Base-by-base conservation (phyloP, 2,113 vertebrate genomes). In the Rissa tridactyla region DNA sequence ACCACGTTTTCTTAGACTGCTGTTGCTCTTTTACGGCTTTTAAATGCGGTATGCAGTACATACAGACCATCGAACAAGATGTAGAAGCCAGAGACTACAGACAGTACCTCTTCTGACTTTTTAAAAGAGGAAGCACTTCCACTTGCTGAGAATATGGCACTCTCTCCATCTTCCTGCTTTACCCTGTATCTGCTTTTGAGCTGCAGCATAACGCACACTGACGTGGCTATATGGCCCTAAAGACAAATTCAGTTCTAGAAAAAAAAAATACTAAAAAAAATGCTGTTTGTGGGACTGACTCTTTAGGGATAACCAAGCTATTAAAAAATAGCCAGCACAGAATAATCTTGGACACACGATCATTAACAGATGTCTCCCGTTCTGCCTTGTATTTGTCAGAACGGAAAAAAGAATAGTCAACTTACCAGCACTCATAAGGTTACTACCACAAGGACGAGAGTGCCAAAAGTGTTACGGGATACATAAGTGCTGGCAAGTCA, bases 111-210 rank as follows among this genome's bases (percentile, higher is more conserved):
- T 80, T 71, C 38, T 51, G 8, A 21, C 57, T 72, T 89, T 51
- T 38, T 9, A 38, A 73, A 52, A 65, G 72, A 80, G 47, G 65
- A 57, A 80, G 73, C 23, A 34, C 29, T 65, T 86, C 19, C 57
- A 64, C 75, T 58, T 6, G 25, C 81, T 85, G 83, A 84, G 66
- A 82, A 55, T 12, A 40, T 2, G 23, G 85, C 92, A 85, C 26
- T 60, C 47, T 27, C 69, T 52, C 65, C 0, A 0, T 58, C 91
- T 85, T 95, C 78, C 70, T 57, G 65, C 44, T 86, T 85, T 86
- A 95, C 91, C 91, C 92, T 94, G 88, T 79, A 77, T 69, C 62
- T 87, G 78, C 88, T 87, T 93, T 91, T 5, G 2, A 89, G 61
- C n/a, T 91, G 83, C 94, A 91, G 96, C 77, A 58, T 87, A 87